A percentile compares a stretch with the other conserved stretches of the same genome.
phyloP scores from a whole-genome alignment of 2,113 vertebrate species.

The Balaeniceps rex region DNA sequence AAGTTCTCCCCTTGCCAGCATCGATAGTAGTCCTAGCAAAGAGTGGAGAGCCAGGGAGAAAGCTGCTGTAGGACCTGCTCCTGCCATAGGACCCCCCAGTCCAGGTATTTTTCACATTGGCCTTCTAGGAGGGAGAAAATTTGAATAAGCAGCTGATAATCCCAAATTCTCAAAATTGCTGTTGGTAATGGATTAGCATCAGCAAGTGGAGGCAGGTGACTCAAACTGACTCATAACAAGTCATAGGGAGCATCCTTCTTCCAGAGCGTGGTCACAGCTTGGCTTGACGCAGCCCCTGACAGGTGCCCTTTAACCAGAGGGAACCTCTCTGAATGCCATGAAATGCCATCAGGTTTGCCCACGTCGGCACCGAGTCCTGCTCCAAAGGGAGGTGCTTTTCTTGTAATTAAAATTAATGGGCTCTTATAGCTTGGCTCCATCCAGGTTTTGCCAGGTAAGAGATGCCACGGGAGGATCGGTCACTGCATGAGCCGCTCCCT shows the following conservation, averaged over 20 bases:
- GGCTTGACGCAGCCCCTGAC: neutral
- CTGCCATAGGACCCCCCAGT: neutral
- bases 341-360: neutral
- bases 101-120: neutral
- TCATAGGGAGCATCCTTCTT: neutral
- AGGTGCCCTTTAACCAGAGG: neutral
- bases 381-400: neutral
- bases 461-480: neutral
- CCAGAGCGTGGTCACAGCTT: neutral
- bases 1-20: neutral
- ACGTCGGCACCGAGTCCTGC: rapidly evolving
- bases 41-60: neutral
- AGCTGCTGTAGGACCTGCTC: neutral
- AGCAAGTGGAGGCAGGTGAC: neutral
- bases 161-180: neutral
- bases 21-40: neutral
- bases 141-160: neutral
- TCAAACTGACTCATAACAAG: neutral
- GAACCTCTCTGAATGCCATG: neutral
- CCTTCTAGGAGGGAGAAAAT: neutral
- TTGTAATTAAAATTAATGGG: neutral
- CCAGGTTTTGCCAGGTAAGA: neutral
- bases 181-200: neutral
- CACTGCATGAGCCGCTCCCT: neutral
- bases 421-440: neutral